Percentiles rank a stretch among this genome's conserved stretches.
These are phyloP conservation scores for Vimba vimba DNA, from an alignment of 2,113 vertebrate species.

Conservation along the genomic window DNA sequence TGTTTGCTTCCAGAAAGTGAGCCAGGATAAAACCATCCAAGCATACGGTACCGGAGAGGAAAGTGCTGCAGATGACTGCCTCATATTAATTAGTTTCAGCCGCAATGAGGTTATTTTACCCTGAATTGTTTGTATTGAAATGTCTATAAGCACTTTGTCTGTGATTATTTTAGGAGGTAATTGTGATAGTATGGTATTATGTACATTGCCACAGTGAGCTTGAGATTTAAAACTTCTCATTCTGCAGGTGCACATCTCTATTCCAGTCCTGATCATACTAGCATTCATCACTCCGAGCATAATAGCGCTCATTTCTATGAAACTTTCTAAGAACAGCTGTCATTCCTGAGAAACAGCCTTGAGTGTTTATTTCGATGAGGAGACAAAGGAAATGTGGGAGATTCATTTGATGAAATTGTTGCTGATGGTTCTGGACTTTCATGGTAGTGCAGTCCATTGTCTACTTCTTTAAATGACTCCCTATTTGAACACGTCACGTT, in stretches of 20 bases:
- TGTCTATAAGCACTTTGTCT: too few relatives aligned
- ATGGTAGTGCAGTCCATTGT: constrained; percentile 2
- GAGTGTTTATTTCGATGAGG: neutral
- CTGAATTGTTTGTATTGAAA: neutral
- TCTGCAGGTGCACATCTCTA: neutral
- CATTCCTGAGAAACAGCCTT: neutral
- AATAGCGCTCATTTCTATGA: constrained; percentile 1
- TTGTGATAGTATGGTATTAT: neutral
- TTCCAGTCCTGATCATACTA: constrained; percentile 8
- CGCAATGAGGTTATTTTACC: constrained; percentile 27
- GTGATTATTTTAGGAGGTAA: neutral
- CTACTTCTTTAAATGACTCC: constrained; percentile 15
- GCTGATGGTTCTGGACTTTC: constrained; percentile 31
- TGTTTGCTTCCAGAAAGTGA: constrained; percentile 64
- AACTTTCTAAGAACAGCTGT: constrained; percentile 4
- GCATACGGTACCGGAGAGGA: constrained; percentile 51
- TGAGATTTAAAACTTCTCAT: neutral
- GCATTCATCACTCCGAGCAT: neutral
- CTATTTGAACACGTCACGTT: constrained; percentile 16
- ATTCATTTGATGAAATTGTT: constrained; percentile 18
- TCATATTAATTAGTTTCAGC: constrained; percentile 56
- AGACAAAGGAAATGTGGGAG: constrained; percentile 17
- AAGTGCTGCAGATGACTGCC: constrained; percentile 57
- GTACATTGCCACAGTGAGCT: neutral
- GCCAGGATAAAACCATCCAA: constrained; percentile 56